Evolutionary conservation across 1,140 invertebrate genomes (phyloP).

Genomic region (Aradophagus sp.): DNA sequence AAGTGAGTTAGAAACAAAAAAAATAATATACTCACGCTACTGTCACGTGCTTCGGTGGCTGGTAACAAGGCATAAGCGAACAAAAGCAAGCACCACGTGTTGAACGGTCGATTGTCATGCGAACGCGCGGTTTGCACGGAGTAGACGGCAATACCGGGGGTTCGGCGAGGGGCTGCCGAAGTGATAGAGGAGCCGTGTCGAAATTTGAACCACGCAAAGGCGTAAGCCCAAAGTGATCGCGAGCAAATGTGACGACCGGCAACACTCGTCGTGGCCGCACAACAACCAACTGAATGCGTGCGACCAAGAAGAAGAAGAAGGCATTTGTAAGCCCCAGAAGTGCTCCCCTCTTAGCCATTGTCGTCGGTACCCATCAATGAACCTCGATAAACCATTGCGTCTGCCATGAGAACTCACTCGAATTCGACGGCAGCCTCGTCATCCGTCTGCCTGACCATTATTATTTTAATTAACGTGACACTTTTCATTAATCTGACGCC

Average conservation of each 20-base stretch:
- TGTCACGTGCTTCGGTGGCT: too few relatives aligned
- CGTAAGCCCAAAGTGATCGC: constrained; percentile 7
- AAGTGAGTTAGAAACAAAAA: too few relatives aligned
- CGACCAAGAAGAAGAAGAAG: constrained; percentile 54
- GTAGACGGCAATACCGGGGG: too few relatives aligned
- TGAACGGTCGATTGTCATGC: too few relatives aligned
- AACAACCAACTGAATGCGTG: constrained; percentile 47
- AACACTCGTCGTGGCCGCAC: constrained; percentile 43
- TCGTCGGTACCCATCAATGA: constrained; percentile 54
- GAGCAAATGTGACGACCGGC: constrained; percentile 16
- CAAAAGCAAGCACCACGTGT: too few relatives aligned
- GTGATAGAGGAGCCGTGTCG: too few relatives aligned
- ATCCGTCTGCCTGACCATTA: constrained; percentile 42
- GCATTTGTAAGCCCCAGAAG: constrained; percentile 53
- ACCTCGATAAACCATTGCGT: constrained; percentile 48
- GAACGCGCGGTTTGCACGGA: too few relatives aligned
- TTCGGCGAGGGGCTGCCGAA: not conserved
- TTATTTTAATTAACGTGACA: constrained; percentile 54
- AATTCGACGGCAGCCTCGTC: constrained; percentile 52
- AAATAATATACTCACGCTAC: too few relatives aligned
- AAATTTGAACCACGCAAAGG: constrained; percentile 4
- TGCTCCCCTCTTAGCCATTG: constrained; percentile 50
- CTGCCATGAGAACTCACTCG: constrained; percentile 45
- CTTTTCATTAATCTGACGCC: constrained; percentile 27
- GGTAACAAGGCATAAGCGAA: too few relatives aligned